phyloP scores from a whole-genome alignment of 2,797 vertebrate species.

The Crossoptilon crossoptilon region DNA sequence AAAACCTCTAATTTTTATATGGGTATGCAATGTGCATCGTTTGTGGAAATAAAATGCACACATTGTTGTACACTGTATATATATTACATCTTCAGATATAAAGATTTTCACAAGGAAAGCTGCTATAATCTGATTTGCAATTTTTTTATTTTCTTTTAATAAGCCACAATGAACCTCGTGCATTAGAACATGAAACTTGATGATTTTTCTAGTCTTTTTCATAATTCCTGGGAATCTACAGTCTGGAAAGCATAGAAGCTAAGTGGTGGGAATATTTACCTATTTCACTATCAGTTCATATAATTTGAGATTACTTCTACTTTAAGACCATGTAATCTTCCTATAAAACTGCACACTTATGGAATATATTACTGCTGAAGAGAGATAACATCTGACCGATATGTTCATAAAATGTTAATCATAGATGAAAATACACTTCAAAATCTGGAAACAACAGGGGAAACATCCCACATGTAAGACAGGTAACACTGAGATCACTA shows the following conservation, averaged over 20 bases:
- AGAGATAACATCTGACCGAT: neutral
- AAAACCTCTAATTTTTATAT: neutral
- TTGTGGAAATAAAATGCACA: neutral
- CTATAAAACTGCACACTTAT: neutral
- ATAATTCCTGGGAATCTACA: neutral
- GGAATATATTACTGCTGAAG: neutral
- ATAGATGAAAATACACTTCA: neutral
- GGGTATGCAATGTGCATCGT: neutral
- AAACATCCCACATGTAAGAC: neutral
- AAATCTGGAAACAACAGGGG: neutral
- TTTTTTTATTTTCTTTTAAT: neutral
- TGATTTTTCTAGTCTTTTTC: neutral
- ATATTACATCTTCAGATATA: neutral
- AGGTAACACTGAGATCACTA: neutral
- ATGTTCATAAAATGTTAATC: neutral
- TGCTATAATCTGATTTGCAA: neutral
- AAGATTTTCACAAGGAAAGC: neutral
- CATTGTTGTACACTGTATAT: neutral
- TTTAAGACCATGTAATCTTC: conserved; percentile 4
- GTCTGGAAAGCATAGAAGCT: neutral
- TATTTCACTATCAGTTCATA: neutral
- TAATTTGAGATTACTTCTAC: neutral
- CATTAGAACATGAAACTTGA: neutral
- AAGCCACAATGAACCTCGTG: fast-evolving
- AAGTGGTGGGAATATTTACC: neutral